phyloP scores from a whole-genome alignment of 2,888 invertebrate species.

The Drosophila meridiana region DNA sequence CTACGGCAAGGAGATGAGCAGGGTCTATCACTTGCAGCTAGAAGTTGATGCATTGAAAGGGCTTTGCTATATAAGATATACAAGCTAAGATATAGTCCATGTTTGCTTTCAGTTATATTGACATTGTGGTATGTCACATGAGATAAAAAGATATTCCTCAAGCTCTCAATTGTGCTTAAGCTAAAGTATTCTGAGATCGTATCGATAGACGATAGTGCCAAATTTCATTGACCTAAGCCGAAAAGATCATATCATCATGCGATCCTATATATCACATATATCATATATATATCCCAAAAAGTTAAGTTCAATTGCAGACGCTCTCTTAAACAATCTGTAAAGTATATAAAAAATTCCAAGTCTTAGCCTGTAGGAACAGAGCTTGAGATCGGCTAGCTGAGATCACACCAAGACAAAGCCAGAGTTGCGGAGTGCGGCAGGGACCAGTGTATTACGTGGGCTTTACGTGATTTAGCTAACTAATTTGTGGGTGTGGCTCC shows the following conservation, averaged over 20 bases:
- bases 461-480: slow-evolving; percentile 45
- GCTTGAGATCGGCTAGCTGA: not conserved
- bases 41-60: not conserved
- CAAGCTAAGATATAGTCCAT: not conserved
- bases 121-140: too few species aligned
- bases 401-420: not conserved
- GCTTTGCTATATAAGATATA: not conserved
- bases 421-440: not conserved
- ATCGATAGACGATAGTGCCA: not conserved
- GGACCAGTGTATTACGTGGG: slow-evolving; percentile 2
- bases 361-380: not conserved
- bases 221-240: not conserved
- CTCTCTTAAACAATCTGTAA: too few species aligned
- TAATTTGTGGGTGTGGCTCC: slow-evolving; percentile 61
- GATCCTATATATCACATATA: too few species aligned
- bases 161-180: not conserved
- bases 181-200: not conserved
- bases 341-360: too few species aligned
- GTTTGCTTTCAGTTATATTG: too few species aligned
- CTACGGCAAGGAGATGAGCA: not conserved
- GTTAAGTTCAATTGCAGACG: not conserved
- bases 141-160: too few species aligned
- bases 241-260: too few species aligned
- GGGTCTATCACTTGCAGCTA: not conserved
- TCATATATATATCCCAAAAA: not conserved